phyloP scores from a whole-genome alignment of 2,797 vertebrate species.

The Pangasius krempfi region DNA sequence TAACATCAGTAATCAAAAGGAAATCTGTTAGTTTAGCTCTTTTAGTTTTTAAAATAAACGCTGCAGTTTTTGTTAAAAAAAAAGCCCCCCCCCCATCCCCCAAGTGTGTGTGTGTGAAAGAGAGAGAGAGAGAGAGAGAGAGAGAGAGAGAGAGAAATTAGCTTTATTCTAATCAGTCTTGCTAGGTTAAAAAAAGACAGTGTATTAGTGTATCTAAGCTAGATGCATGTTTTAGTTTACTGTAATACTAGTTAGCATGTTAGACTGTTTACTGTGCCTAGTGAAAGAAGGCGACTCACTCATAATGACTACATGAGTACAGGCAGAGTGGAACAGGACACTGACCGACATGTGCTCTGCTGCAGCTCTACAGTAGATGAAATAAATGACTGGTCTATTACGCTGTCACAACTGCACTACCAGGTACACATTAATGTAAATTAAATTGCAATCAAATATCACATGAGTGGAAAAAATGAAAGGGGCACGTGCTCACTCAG shows the following conservation, averaged over 20 bases:
- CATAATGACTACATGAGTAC: background rate
- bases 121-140: background rate
- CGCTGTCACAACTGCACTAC: background rate
- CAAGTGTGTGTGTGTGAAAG: background rate
- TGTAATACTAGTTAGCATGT: background rate
- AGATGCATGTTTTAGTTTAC: background rate
- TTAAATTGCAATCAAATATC: conserved; percentile 7
- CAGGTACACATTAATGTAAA: conserved; percentile 5
- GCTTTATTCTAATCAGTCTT: background rate
- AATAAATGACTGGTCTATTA: conserved; percentile 1
- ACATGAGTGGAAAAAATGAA: background rate
- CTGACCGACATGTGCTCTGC: background rate
- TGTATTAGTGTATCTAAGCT: background rate
- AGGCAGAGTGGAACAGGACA: background rate
- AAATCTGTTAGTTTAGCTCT: background rate
- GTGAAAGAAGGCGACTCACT: background rate
- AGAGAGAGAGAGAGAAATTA: background rate
- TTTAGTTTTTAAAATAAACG: background rate
- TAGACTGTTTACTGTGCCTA: background rate
- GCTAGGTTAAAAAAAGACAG: background rate
- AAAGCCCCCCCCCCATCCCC: too few species aligned
- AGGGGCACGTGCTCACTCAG: background rate
- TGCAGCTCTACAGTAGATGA: background rate
- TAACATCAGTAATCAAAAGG: background rate
- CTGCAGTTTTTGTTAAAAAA: background rate